These are phyloP conservation scores for Chaetodon trifascialis DNA, from an alignment of 2,113 vertebrate genomes.

Conservation along the genomic window DNA sequence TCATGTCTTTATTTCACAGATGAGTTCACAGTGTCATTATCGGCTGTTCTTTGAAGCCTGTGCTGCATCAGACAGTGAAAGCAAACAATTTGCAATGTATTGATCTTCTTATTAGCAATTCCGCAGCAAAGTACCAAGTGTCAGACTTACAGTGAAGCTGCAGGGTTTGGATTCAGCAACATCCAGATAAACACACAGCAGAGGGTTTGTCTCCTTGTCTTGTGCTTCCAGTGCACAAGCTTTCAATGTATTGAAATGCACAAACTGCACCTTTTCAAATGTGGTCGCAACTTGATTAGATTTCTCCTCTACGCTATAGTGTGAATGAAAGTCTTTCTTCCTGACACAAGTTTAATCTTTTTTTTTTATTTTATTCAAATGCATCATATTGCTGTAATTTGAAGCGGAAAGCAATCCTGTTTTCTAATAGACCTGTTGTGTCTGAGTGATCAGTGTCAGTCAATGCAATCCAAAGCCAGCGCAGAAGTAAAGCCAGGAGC, in stretches of 20 bases:
- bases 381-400: not conserved
- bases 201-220: not conserved
- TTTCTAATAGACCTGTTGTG: not conserved
- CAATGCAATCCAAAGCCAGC: not conserved
- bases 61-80: conserved; percentile 32
- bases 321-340: not conserved
- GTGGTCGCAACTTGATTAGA: not conserved
- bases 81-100: conserved; percentile 61
- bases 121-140: not conserved
- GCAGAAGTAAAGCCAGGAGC: not conserved
- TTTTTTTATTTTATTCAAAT: conserved; percentile 3
- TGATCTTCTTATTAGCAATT: conserved; percentile 52
- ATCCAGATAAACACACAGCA: not conserved
- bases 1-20: conserved; percentile 65
- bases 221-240: not conserved
- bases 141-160: not conserved
- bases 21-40: conserved; percentile 63
- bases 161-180: not conserved
- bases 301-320: not conserved
- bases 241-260: conserved; percentile 2
- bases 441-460: not conserved
- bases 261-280: not conserved
- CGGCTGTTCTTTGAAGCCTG: conserved; percentile 24
- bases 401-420: not conserved
- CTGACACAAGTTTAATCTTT: conserved; percentile 22